These are phyloP conservation scores for Tarsius wallacei DNA, from an alignment of 2,797 vertebrate species.

Conservation along the genomic window DNA sequence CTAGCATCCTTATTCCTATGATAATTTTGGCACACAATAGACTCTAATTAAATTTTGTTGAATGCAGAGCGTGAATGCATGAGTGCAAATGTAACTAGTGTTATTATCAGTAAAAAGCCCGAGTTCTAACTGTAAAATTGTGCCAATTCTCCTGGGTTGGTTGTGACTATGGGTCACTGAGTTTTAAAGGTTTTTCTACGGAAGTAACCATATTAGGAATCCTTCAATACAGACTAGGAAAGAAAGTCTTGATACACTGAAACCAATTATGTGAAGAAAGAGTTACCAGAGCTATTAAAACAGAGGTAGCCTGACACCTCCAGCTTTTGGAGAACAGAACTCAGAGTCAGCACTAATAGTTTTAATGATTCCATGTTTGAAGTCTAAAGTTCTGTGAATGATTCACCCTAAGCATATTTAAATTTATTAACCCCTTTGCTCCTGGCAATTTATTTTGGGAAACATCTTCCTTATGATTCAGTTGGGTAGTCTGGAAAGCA, in stretches of 20 bases:
- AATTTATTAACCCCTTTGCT: constrained; percentile 66
- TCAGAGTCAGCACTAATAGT: constrained; percentile 26
- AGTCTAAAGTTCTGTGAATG: constrained; percentile 69
- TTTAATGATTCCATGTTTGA: constrained; percentile 73
- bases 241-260: neutral
- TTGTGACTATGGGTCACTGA: neutral
- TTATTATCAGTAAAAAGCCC: neutral
- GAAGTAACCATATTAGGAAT: constrained; percentile 54
- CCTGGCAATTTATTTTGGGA: constrained; percentile 70
- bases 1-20: neutral
- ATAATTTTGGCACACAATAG: neutral
- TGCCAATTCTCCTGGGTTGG: constrained; percentile 7
- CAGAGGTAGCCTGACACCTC: neutral
- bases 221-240: neutral
- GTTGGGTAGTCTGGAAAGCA: neutral
- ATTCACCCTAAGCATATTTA: constrained; percentile 64
- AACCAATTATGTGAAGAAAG: constrained; percentile 50
- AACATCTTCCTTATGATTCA: neutral
- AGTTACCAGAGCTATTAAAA: constrained; percentile 25
- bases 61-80: neutral
- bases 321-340: constrained; percentile 17
- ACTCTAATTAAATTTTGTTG: constrained; percentile 32
- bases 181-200: neutral
- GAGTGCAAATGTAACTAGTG: constrained; percentile 2
- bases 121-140: constrained; percentile 25